Evolutionary conservation across 2,113 vertebrate genomes (phyloP).

Genomic region (Labeo rohita): DNA sequence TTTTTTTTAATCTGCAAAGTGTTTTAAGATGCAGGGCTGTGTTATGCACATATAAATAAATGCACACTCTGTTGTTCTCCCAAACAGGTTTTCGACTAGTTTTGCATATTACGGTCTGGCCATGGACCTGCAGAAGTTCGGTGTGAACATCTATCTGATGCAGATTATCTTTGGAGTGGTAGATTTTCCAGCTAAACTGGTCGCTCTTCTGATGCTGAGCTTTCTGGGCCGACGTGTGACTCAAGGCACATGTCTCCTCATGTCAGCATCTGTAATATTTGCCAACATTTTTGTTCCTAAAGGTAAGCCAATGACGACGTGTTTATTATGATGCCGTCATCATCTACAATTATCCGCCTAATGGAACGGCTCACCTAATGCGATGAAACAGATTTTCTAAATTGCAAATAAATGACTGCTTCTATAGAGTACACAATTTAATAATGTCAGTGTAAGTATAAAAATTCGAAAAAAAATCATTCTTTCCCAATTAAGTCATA

Average conservation of each 20-base stretch:
- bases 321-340: not conserved
- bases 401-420: not conserved
- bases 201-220: constrained; percentile 78
- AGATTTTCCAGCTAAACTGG: constrained; percentile 87
- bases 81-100: constrained; percentile 83
- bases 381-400: not conserved
- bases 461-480: too few species aligned
- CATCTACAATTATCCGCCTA: not conserved
- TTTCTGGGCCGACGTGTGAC: constrained; percentile 82
- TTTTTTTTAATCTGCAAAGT: too few species aligned
- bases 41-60: too few species aligned
- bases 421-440: not conserved
- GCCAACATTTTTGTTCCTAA: constrained; percentile 84
- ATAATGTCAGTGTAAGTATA: not conserved
- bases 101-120: constrained; percentile 92
- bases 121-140: constrained; percentile 86
- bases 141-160: constrained; percentile 23
- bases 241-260: constrained; percentile 71
- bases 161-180: constrained; percentile 82
- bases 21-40: too few species aligned
- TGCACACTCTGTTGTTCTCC: not conserved
- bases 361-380: not conserved
- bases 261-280: constrained; percentile 78
- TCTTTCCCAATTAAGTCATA: too few species aligned
- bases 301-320: constrained; percentile 71